phyloP scores from a whole-genome alignment of 2,113 vertebrate genomes.

The Pachypanchax playfairii region DNA sequence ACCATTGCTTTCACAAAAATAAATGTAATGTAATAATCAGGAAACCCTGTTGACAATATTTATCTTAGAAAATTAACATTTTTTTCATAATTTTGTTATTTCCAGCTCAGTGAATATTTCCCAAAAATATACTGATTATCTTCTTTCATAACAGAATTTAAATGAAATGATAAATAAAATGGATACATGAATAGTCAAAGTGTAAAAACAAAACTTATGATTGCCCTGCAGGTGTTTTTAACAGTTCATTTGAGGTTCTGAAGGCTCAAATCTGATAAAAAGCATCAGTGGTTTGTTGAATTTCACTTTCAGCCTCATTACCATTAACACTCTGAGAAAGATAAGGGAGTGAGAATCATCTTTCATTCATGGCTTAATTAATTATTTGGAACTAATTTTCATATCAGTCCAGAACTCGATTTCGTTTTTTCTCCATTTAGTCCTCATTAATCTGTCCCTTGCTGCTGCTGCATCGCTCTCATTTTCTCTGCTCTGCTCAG shows the following conservation, averaged over 20 bases:
- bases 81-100: no score
- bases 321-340: slow-evolving; percentile 4
- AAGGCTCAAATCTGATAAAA: slow-evolving; percentile 12
- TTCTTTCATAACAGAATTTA: background rate
- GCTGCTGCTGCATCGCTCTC: background rate
- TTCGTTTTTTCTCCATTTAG: background rate
- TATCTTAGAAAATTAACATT: no score
- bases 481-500: no score
- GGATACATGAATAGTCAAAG: no score
- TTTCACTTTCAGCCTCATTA: slow-evolving; percentile 28
- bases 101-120: no score
- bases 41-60: no score
- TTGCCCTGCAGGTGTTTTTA: slow-evolving; percentile 1
- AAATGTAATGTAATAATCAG: no score
- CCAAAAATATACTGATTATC: no score
- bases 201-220: background rate
- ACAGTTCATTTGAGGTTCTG: slow-evolving; percentile 1
- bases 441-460: slow-evolving; percentile 2
- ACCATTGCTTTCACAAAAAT: no score
- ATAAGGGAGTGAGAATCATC: slow-evolving; percentile 25
- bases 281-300: background rate
- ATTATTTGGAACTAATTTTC: slow-evolving; percentile 41
- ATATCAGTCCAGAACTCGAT: slow-evolving; percentile 15
- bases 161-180: background rate
- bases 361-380: slow-evolving; percentile 29